Evolutionary conservation across 2,888 invertebrate species (phyloP), one percentile per base, ranked within the genome.

Genomic region (Spodoptera picta): DNA sequence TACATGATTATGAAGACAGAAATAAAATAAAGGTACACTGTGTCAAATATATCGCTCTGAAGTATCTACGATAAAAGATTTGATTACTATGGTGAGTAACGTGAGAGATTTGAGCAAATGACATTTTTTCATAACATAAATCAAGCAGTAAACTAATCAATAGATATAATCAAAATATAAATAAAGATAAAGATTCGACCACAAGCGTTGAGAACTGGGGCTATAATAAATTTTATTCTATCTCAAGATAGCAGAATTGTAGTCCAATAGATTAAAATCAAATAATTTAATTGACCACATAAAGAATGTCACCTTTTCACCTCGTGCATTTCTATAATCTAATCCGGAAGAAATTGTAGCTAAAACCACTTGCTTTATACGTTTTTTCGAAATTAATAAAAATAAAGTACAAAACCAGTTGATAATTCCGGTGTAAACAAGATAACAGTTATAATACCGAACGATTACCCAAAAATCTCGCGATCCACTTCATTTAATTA

Each of bases 391-490:
- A 31, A 47, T 45, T 54, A 3, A 63, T 45, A 19, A 31, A 56
- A 65, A 45, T 27, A 31, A 12, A 46, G 41, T 46, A 59, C 54
- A 60, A 52, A 71, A 77, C 69, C 51, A 3, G 60, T 66, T 51
- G 23, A 41, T 47, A 9, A 65, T 71, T 62, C 66, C 67, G 66
- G 52, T 60, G 62, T 55, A 27, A 69, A 64, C 7, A 36, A 36
- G 36, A 74, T 65, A 49, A 77, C 79, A 67, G 79, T 77, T 77
- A 69, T 68, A 72, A 73, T 58, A 50, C 45, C 80, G 45, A 36
- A 45, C 60, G 54, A 69, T 79, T 77, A 74, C 56, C 36, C 63
- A 77, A 75, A 79, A 64, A 79, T 79, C 69, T 77, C 68, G 68
- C 61, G 68, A 72, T 65, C 68, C 58, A 76, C 67, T 74, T 68